These are phyloP conservation scores for Pycnomerus fuliginosus DNA, from an alignment of 2,888 invertebrate species.

Conservation along the genomic window DNA sequence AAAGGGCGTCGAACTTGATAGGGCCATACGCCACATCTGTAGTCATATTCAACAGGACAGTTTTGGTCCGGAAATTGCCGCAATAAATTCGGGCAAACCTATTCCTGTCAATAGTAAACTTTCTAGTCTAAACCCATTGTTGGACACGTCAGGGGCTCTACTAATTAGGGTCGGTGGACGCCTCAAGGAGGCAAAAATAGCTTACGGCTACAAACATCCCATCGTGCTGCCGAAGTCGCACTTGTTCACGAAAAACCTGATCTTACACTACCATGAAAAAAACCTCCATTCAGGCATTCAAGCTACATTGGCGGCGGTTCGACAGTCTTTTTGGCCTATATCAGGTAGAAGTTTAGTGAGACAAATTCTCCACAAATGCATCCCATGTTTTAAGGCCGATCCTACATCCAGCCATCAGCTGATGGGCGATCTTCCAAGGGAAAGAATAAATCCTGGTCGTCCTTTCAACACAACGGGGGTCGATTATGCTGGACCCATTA, in stretches of 20 bases:
- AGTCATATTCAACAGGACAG: slow-evolving; percentile 2
- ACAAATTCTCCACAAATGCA: slow-evolving; percentile 1
- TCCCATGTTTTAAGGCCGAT: slow-evolving; percentile 3
- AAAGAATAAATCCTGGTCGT: slow-evolving; percentile 5
- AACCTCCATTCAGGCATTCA: slow-evolving; percentile 7
- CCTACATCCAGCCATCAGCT: slow-evolving; percentile 1
- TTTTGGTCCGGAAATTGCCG: slow-evolving; percentile 3
- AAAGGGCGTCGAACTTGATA: slow-evolving; percentile 3
- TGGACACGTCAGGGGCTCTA: slow-evolving; percentile 29
- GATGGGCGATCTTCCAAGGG: slow-evolving; percentile 3
- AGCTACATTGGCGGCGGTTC: background rate
- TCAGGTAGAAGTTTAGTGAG: slow-evolving; percentile 4
- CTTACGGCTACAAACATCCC: slow-evolving; percentile 28
- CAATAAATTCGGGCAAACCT: background rate
- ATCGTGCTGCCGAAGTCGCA: slow-evolving; percentile 32
- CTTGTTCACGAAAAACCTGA: slow-evolving; percentile 31
- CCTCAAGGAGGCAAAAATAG: slow-evolving; percentile 25
- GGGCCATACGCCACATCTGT: background rate
- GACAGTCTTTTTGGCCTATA: slow-evolving; percentile 5
- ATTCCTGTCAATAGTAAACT: slow-evolving; percentile 23
- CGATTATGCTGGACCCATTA: slow-evolving; percentile 7
- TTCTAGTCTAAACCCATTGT: slow-evolving; percentile 27
- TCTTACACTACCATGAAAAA: too few species aligned
- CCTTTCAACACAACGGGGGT: slow-evolving; percentile 6
- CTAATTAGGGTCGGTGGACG: slow-evolving; percentile 38